Evolutionary conservation across 2,797 vertebrate species (phyloP).

Genomic region (Onychomys leucogaster): DNA sequence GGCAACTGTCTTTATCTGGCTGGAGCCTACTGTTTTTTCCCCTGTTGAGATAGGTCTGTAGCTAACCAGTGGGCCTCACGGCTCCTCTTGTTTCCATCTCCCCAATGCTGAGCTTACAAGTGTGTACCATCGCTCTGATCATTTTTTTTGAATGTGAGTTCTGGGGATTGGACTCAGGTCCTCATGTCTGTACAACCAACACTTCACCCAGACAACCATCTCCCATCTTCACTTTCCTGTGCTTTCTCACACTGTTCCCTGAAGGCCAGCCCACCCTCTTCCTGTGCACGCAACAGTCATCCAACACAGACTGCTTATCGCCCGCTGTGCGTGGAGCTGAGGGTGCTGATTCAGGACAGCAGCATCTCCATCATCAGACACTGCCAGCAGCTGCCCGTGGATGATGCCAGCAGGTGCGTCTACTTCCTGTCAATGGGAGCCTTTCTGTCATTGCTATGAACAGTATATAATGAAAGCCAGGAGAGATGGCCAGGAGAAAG

Average conservation of each 20-base stretch:
- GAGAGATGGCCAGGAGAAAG: neutral
- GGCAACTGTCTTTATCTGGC: neutral
- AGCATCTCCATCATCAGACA: too few relatives aligned
- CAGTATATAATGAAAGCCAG: neutral
- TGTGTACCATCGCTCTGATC: neutral
- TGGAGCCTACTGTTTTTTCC: neutral
- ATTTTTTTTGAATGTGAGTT: neutral
- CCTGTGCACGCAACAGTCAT: neutral
- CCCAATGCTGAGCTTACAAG: neutral
- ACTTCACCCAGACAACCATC: neutral
- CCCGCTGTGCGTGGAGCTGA: too few relatives aligned
- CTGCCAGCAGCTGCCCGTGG: neutral
- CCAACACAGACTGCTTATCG: neutral
- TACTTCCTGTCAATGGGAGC: neutral
- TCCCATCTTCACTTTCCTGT: neutral
- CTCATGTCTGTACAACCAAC: too few relatives aligned
- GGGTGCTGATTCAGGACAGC: neutral
- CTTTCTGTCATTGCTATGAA: neutral
- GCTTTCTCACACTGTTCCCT: neutral
- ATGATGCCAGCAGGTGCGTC: neutral
- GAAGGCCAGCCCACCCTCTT: neutral
- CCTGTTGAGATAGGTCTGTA: neutral
- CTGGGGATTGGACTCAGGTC: neutral
- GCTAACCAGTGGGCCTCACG: neutral
- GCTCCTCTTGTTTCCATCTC: neutral